Base-by-base conservation (phyloP, 2,888 invertebrate genomes). In the Troilus luridus region DNA sequence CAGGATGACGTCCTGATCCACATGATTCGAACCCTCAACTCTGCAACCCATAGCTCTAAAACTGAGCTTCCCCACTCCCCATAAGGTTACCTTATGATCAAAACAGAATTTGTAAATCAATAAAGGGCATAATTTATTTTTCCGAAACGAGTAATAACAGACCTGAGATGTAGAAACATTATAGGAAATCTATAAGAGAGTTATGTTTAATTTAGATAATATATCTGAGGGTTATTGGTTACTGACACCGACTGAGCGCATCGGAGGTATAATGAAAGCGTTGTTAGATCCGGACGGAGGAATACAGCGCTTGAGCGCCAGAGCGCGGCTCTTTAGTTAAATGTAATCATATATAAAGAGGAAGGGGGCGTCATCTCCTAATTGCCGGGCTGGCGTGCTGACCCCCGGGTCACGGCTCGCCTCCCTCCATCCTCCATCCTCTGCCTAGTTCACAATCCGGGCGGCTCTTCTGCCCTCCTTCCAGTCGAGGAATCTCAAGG, bases 271-370 rank as follows among this genome's bases (percentile, higher is more conserved):
- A 67, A 67, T 67, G 67, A 27, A 67, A 67, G 67, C 81, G 54
- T 81, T 81, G 56, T 81, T 81, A 81, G 81, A 81, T 3, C 19
- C 81, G 9, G 81, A 81, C 21, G 21, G 81, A 10, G 19, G 81
- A 56, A 10, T 27, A 41, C 54, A 19, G 81, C 5, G 41, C 41
- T 41, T 5, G 41, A 41, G 41, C 41, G 41, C 41, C 41, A 41
- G 41, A 41, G 41, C 41, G 7, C 81, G 81, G 77, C 56, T 85
- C 85, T 85, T 85, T 85, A 85, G 85, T 58, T 85, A 85, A 85
- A 85, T 85, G 85, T 85, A 85, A 85, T 85, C 56, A 85, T 85
- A 85, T 85, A 85, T 85, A 85, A 85, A 85, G 56, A 12, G 56
- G 85, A 11, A 58, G 56, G 85, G 85, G 85, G 56, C 54, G 85